phyloP scores from a whole-genome alignment of 2,113 vertebrate species.

The Columba livia region DNA sequence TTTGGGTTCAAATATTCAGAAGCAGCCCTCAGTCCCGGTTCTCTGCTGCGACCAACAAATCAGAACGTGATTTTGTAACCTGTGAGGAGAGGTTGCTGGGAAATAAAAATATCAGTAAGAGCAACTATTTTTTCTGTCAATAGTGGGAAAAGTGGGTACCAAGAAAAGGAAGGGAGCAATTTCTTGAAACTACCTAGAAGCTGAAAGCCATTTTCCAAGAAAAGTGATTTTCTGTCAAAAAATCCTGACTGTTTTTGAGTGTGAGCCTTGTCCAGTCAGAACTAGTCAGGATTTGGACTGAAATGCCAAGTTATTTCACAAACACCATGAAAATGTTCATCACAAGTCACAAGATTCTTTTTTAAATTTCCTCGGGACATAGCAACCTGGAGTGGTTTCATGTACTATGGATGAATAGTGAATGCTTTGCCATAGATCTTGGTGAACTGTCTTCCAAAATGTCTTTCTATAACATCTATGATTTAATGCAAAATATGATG shows the following conservation, averaged over 20 bases:
- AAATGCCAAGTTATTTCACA: conserved; percentile 22
- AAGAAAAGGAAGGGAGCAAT: background rate
- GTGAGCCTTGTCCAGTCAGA: background rate
- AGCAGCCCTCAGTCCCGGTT: background rate
- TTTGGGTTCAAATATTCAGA: background rate
- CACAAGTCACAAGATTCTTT: conserved; percentile 12
- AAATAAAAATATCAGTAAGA: background rate
- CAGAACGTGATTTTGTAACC: background rate
- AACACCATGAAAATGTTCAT: background rate
- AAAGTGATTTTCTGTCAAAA: background rate
- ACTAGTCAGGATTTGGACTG: background rate
- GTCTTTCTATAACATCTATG: background rate
- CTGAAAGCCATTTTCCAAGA: background rate
- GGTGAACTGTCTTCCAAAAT: background rate
- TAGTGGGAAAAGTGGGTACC: background rate
- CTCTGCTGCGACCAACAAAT: background rate
- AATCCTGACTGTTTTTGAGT: background rate
- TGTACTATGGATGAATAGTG: background rate
- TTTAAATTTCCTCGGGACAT: conserved; percentile 4
- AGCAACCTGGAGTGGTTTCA: conserved; percentile 16
- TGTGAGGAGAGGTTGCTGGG: background rate
- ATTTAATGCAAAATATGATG: background rate
- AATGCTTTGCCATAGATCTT: conserved; percentile 26
- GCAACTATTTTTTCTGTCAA: background rate
- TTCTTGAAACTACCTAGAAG: background rate